Evolutionary conservation across 2,888 invertebrate genomes (phyloP), one percentile per base, ranked within the genome.

Genomic region (Drosophila greeni): DNA sequence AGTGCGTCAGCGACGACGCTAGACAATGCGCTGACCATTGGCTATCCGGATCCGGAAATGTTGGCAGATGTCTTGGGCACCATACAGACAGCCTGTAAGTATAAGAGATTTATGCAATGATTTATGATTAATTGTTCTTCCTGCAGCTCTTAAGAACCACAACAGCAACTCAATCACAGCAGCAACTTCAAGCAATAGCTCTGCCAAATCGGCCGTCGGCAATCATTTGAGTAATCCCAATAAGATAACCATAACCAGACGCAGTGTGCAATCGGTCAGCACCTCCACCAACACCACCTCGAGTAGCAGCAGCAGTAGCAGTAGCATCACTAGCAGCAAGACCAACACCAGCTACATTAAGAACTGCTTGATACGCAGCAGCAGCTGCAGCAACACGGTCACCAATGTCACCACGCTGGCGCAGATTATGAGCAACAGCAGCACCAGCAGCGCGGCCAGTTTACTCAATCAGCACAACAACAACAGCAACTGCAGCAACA

Each of bases 1-100:
- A 52, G 65, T 48, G 74, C 76, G 40, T 57, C 72, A 62, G 51
- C 75, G 65, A 69, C 85, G 53, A 67, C 85, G 72, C 73, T 88
- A 73, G 93, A 93, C 76, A 91, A 93, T 79, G 91, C 91, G 60
- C 91, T 94, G 70, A 93, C 93, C 77, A 87, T 88, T 85, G 92
- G 94, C 74, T 94, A 94, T 89, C 93, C 93, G 86, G 94, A 94
- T 89, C 92, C 93, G 29, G 94, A 94, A 84, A 91, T 94, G 86
- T 90, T 94, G 60, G 93, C 93, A 48, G 94, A 94, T 87, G 90
- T 94, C 84, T 90, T 94, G 74, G 92, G 93, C 75, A 92, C 92
- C 56, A 91, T 92, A 69, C 92, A 91, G 84, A 88, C 90, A 85
- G 89, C 89, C 83, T 92, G 89, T 88, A 84, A 86, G 85, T 23